Evolutionary conservation across 1,140 invertebrate genomes (phyloP).

Genomic region (Brachionus calyciflorus): DNA sequence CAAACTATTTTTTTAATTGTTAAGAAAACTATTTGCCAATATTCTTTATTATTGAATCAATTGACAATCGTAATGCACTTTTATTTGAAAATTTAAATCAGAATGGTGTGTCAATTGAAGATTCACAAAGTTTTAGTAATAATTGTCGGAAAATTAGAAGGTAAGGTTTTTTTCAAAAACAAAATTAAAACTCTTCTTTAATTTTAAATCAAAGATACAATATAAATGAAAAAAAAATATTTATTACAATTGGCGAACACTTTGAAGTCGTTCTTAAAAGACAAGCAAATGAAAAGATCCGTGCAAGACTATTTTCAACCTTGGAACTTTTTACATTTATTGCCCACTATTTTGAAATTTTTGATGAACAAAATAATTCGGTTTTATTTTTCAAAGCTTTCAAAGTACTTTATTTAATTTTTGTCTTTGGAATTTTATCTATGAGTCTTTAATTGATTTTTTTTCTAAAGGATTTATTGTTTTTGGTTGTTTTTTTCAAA

Average conservation of each 20-base stretch:
- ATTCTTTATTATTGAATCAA: constrained; percentile 2
- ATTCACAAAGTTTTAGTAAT: constrained; percentile 10
- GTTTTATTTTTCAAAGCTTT: too few species aligned
- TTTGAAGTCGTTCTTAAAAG: constrained; percentile 8
- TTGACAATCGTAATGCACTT: constrained; percentile 1
- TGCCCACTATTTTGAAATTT: too few species aligned
- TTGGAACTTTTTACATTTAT: too few species aligned
- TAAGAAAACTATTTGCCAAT: constrained; percentile 4
- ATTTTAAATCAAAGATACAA: constrained; percentile 29
- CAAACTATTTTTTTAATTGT: constrained; percentile 6
- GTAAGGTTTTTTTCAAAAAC: not conserved
- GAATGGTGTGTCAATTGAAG: not conserved
- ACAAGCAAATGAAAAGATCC: not conserved
- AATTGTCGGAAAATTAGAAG: constrained; percentile 14
- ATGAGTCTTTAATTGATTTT: too few species aligned
- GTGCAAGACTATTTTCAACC: too few species aligned
- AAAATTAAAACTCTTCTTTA: not conserved
- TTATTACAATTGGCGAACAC: constrained; percentile 17
- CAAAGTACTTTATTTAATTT: too few species aligned
- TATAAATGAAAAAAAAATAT: constrained; percentile 24
- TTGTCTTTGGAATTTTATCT: too few species aligned
- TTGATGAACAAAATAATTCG: too few species aligned
- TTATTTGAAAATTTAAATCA: not conserved
- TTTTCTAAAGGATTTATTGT: too few species aligned
- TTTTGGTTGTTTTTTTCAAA: too few species aligned